phyloP scores from a whole-genome alignment of 2,797 vertebrate species.

The Halcyon smyrnensis region DNA sequence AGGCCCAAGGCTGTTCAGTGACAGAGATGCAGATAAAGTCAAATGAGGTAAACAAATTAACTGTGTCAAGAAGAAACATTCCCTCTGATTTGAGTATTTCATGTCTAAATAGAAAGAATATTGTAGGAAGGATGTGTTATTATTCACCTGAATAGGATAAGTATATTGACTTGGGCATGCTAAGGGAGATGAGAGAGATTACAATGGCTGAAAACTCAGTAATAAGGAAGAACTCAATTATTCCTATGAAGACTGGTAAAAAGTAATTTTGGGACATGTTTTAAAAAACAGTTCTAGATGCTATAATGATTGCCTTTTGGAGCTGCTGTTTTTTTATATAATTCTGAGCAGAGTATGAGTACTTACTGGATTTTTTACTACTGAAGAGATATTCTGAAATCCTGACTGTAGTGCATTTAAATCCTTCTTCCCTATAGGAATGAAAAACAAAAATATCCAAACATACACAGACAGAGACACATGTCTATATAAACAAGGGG shows the following conservation, averaged over 20 bases:
- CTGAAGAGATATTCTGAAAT: neutral
- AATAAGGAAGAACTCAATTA: neutral
- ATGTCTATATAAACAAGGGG: neutral
- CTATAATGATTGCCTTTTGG: neutral
- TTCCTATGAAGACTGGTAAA: neutral
- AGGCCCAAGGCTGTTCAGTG: neutral
- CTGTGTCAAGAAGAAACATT: neutral
- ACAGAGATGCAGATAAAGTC: neutral
- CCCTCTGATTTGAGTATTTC: neutral
- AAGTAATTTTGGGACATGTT: neutral
- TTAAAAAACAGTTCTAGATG: slow-evolving; percentile 13
- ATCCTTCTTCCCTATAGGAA: neutral
- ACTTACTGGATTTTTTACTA: neutral
- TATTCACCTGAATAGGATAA: neutral
- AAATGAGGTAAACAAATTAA: neutral
- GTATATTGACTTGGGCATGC: neutral
- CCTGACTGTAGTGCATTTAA: neutral
- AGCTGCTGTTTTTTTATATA: neutral
- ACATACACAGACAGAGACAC: neutral
- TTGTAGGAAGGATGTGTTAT: neutral
- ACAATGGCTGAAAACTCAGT: neutral
- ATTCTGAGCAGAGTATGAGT: neutral
- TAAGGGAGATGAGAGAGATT: neutral
- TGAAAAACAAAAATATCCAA: neutral
- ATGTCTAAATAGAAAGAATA: neutral